These are phyloP conservation scores for Drosophila repletoides DNA, from an alignment of 1,140 invertebrate genomes.

Conservation along the genomic window DNA sequence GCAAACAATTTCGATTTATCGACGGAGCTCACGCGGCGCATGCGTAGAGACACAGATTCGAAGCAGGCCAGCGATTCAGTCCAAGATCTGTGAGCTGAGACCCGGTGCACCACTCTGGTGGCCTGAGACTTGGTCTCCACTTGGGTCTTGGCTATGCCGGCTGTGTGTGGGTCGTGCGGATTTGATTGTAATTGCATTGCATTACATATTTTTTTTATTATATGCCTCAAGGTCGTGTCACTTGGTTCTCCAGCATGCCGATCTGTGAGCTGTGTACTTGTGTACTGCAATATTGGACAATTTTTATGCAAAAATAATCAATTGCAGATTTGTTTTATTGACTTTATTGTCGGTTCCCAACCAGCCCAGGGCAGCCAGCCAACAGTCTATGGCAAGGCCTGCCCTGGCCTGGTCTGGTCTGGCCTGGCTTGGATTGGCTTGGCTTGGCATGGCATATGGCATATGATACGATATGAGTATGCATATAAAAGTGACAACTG, in stretches of 20 bases:
- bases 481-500: constrained; percentile 25
- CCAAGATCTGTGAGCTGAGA: background rate
- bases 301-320: constrained; percentile 67
- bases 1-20: constrained; percentile 80
- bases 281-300: constrained; percentile 47
- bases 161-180: constrained; percentile 71
- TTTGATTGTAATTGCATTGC: constrained; percentile 79
- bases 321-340: constrained; percentile 73
- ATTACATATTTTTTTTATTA: constrained; percentile 65
- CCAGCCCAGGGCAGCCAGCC: constrained; percentile 15
- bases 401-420: too few relatives aligned
- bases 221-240: constrained; percentile 74
- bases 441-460: too few relatives aligned
- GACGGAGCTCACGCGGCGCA: constrained; percentile 73
- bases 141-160: constrained; percentile 3
- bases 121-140: constrained; percentile 10
- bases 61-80: too few relatives aligned
- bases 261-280: too few relatives aligned
- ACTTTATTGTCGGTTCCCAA: constrained; percentile 55
- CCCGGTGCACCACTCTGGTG: constrained; percentile 29
- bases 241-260: constrained; percentile 27
- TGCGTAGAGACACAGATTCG: constrained; percentile 58
- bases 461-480: constrained; percentile 25
- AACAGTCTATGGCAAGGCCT: too few relatives aligned
- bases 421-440: too few relatives aligned